Evolutionary conservation across 2,113 vertebrate species (phyloP).

Genomic region (Petroica traversi): DNA sequence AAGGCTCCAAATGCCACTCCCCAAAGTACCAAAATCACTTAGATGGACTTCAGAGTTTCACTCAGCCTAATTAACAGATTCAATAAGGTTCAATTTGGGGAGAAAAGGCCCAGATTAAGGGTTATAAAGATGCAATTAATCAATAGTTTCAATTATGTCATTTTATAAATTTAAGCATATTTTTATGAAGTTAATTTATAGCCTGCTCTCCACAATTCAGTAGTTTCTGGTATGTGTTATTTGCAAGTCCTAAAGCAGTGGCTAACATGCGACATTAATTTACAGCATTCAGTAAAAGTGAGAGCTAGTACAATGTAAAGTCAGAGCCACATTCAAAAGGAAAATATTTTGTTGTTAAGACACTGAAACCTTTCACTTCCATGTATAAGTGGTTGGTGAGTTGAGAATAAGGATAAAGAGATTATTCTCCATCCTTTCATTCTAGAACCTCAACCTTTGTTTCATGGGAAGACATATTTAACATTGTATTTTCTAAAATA

Average conservation of each 20-base stretch:
- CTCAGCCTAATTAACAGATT: neutral
- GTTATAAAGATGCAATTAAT: neutral
- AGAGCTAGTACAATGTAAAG: neutral
- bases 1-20: neutral
- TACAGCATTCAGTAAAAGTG: neutral
- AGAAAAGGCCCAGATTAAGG: neutral
- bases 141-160: neutral
- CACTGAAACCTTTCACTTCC: slow-evolving; percentile 65
- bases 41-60: neutral
- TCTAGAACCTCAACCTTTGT: slow-evolving; percentile 38
- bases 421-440: slow-evolving; percentile 61
- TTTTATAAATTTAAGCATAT: neutral
- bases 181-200: neutral
- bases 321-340: slow-evolving; percentile 63
- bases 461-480: slow-evolving; percentile 39
- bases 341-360: slow-evolving; percentile 74
- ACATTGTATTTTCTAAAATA: slow-evolving; percentile 62
- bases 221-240: neutral
- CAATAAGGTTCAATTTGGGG: neutral
- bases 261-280: neutral
- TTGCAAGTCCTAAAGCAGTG: neutral
- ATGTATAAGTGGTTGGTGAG: slow-evolving; percentile 14
- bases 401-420: slow-evolving; percentile 59
- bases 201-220: neutral
- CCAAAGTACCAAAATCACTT: neutral